Base-by-base conservation (phyloP, 2,888 invertebrate genomes). In the Synergus gifuensis region DNA sequence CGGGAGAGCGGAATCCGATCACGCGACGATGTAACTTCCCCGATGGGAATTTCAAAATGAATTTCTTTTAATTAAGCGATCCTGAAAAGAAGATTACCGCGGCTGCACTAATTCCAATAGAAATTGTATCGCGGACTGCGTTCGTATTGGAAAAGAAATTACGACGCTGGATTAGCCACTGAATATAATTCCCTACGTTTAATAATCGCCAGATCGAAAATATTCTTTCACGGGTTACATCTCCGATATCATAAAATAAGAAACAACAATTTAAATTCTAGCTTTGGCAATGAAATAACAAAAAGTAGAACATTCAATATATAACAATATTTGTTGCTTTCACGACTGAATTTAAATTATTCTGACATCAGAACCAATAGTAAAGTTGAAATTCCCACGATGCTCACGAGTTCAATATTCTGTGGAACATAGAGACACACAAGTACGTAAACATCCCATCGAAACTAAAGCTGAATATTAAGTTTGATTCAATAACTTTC, bases 41-140 rank as follows among this genome's bases (percentile, higher is more conserved):
- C 82, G 76, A 78, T 76, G 82, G 77, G 80, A 84, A 84, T 84
- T 79, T 83, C 84, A 83, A 84, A 86, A 86, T 87, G 86, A 86
- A 86, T 86, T 87, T 85, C 86, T 87, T 87, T 86, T 85, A 87
- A 87, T 87, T 86, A 87, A 86, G 84, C 84, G 84, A 82, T 83
- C 79, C 81, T 79, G 85, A 85, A 81, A 86, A 86, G 85, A 85
- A 85, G 85, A 86, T 87, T 86, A 86, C 83, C 81, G 84, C 82
- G 83, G 83, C 83, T 82, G 84, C 81, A 83, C 83, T 83, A 82
- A 82, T 84, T 84, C 82, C 80, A 78, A 79, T 79, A 82, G 85
- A 82, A 83, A 85, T 85, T 83, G 83, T 83, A 80, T 82, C 76
- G 76, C 80, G 81, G 82, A 80, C 80, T 81, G 79, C 82, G 83